A percentile compares a stretch with the other conserved stretches of the same genome.
Conservation (phyloP, 2,888 invertebrate genomes). For the Lithophane socia region DNA sequence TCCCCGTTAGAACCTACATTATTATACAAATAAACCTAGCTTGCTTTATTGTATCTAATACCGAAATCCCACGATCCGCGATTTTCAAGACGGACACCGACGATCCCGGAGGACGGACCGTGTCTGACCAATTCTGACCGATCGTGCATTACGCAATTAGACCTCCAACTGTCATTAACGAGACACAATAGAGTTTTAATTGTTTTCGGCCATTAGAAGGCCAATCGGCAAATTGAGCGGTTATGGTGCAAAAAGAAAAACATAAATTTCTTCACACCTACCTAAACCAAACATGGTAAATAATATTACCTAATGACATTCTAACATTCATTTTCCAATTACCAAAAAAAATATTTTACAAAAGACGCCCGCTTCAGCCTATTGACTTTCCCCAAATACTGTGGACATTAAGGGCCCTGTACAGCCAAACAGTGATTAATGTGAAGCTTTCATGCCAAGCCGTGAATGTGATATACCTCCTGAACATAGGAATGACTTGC, state of each 20-base stretch:
- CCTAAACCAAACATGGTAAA: background rate
- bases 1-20: background rate
- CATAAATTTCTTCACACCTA: background rate
- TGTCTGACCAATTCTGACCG: no score
- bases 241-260: background rate
- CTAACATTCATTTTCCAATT: background rate
- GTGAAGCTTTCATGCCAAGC: background rate
- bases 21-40: background rate
- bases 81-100: no score
- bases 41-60: background rate
- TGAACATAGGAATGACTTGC: background rate
- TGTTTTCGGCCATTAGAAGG: no score
- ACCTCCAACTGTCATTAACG: no score
- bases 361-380: background rate
- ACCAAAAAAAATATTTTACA: background rate
- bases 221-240: no score
- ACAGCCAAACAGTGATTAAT: constrained; percentile 16
- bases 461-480: background rate
- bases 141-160: no score
- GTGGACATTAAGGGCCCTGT: no score
- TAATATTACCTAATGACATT: background rate
- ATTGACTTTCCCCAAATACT: background rate
- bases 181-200: no score
- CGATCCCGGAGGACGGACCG: no score
- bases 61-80: no score